phyloP scores from a whole-genome alignment of 2,888 invertebrate genomes.

The Caenorhabditis sp. region DNA sequence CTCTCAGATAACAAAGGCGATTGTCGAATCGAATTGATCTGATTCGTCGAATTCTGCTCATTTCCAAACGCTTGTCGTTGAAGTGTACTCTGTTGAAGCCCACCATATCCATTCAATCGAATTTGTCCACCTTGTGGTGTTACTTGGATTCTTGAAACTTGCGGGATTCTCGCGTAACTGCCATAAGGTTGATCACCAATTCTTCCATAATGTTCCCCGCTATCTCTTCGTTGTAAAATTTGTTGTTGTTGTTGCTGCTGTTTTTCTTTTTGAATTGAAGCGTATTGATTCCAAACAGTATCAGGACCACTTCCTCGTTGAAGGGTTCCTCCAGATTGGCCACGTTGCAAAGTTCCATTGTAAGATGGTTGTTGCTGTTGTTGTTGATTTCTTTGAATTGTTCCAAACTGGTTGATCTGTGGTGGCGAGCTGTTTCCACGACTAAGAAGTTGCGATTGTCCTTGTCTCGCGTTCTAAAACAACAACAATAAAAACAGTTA shows the following conservation, averaged over 20 bases:
- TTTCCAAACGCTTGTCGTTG: constrained; percentile 26
- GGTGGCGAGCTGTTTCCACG: constrained; percentile 55
- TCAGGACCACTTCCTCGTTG: constrained; percentile 29
- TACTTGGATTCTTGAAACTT: constrained; percentile 44
- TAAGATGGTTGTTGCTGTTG: constrained; percentile 32
- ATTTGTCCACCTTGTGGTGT: constrained; percentile 38
- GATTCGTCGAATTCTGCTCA: constrained; percentile 17
- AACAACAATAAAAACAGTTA: not conserved
- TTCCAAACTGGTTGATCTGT: constrained; percentile 36
- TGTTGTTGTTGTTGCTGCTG: constrained; percentile 12
- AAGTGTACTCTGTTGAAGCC: constrained; percentile 32
- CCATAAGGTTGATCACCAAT: constrained; percentile 44
- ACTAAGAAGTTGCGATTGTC: constrained; percentile 18
- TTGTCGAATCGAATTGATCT: constrained; percentile 44
- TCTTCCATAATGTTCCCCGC: constrained; percentile 44
- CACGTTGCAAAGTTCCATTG: constrained; percentile 38
- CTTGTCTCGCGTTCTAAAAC: not conserved
- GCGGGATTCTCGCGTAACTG: constrained; percentile 51
- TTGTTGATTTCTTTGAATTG: constrained; percentile 13
- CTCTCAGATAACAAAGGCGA: constrained; percentile 52
- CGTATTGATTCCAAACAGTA: constrained; percentile 50
- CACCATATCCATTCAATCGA: constrained; percentile 30
- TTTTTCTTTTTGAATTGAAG: constrained; percentile 54
- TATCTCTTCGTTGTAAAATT: constrained; percentile 33
- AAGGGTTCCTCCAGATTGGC: constrained; percentile 34